phyloP scores from a whole-genome alignment of 2,888 invertebrate genomes.

The Himalopsyche anomala region DNA sequence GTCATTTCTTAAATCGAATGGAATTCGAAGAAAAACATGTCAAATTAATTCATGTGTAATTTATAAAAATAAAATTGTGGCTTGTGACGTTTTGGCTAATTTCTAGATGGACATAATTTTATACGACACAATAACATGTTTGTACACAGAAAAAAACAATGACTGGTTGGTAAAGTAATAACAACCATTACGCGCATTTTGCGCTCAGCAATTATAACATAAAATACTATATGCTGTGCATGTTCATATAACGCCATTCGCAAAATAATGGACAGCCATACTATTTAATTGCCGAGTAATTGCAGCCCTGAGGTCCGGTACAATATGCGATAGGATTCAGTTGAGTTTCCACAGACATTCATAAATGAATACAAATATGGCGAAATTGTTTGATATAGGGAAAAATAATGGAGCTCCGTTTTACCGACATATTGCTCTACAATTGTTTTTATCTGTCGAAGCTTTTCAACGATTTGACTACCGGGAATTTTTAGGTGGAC shows the following conservation, averaged over 20 bases:
- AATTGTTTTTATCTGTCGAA: not conserved
- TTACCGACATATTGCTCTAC: not conserved
- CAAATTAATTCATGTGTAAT: too few relatives aligned
- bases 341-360: slow-evolving; percentile 22
- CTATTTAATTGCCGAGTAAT: slow-evolving; percentile 32
- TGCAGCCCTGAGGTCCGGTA: slow-evolving; percentile 27
- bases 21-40: too few relatives aligned
- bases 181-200: too few relatives aligned
- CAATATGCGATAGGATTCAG: slow-evolving; percentile 16
- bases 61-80: too few relatives aligned
- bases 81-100: too few relatives aligned
- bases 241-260: not conserved
- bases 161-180: too few relatives aligned
- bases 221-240: not conserved
- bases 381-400: slow-evolving; percentile 12
- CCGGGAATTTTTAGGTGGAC: not conserved
- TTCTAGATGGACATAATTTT: too few relatives aligned
- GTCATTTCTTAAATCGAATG: too few relatives aligned
- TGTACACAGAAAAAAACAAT: too few relatives aligned
- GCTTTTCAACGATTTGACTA: not conserved
- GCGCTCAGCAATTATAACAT: slow-evolving; percentile 33
- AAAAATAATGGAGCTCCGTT: not conserved
- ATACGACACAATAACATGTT: too few relatives aligned
- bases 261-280: slow-evolving; percentile 39
- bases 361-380: slow-evolving; percentile 30